These are phyloP conservation scores for Octomys mimax DNA, from an alignment of 2,797 vertebrate species.

Conservation along the genomic window DNA sequence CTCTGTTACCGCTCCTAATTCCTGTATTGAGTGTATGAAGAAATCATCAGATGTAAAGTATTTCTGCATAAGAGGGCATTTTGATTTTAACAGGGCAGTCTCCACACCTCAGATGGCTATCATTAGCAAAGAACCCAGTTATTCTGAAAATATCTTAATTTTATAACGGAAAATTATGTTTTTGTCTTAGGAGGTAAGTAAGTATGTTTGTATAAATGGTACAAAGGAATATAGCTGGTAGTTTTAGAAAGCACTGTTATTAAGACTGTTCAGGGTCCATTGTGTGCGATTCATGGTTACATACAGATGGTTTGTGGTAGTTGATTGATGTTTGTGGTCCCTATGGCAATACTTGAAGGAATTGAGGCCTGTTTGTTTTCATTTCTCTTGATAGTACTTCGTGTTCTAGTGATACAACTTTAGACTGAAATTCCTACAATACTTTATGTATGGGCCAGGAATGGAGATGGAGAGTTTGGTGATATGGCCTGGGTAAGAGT, in stretches of 20 bases:
- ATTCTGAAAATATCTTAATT: conserved; percentile 19
- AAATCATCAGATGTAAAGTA: not conserved
- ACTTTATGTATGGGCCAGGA: not conserved
- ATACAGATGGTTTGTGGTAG: not conserved
- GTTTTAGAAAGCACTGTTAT: conserved; percentile 5
- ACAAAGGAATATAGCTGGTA: conserved; percentile 15
- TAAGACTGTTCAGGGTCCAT: not conserved
- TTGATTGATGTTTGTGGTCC: not conserved
- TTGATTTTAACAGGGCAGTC: not conserved
- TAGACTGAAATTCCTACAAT: not conserved
- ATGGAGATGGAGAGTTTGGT: not conserved
- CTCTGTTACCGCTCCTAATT: conserved; percentile 27
- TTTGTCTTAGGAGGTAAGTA: conserved; percentile 34
- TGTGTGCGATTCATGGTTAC: not conserved
- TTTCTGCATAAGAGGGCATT: not conserved
- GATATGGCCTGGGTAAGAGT: not conserved
- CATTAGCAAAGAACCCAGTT: not conserved
- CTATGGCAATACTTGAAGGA: not conserved
- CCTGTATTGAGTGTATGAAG: conserved; percentile 6
- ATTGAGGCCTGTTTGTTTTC: not conserved
- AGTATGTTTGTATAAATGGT: not conserved
- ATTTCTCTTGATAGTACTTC: not conserved
- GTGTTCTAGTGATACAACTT: not conserved
- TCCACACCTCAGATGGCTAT: not conserved
- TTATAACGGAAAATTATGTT: not conserved